These are phyloP conservation scores for Zosterops hypoxanthus DNA, from an alignment of 2,113 vertebrate species.

Conservation along the genomic window DNA sequence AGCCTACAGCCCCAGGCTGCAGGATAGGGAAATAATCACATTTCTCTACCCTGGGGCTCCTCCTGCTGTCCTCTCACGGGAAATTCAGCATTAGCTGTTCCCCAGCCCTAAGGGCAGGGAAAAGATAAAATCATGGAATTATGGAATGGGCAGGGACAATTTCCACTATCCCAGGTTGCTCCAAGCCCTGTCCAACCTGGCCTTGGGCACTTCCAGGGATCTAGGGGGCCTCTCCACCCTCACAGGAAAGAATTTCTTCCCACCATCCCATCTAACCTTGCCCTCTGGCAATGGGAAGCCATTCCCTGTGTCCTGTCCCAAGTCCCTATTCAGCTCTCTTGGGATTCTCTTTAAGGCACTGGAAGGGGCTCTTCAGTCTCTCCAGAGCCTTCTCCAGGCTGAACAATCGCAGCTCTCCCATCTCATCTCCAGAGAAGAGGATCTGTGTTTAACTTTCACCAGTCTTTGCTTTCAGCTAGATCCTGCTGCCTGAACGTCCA, in stretches of 20 bases:
- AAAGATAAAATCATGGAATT: background rate
- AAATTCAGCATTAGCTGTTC: fast-evolving
- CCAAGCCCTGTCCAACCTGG: fast-evolving
- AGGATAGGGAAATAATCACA: fast-evolving
- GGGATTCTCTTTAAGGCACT: background rate
- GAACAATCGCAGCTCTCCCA: background rate
- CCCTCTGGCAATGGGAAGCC: background rate
- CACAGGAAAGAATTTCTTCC: fast-evolving
- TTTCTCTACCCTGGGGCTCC: constrained; percentile 33
- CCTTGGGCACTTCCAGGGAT: background rate
- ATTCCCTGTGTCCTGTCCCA: fast-evolving
- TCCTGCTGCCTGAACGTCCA: fast-evolving
- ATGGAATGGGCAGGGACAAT: background rate
- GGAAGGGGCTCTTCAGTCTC: background rate
- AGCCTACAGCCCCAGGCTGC: fast-evolving
- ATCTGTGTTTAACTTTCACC: background rate
- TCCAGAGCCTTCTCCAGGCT: background rate
- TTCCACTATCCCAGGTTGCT: background rate
- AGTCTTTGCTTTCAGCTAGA: fast-evolving
- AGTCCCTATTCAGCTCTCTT: background rate
- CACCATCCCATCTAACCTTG: too few species aligned
- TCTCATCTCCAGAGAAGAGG: background rate
- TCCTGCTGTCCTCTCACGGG: background rate
- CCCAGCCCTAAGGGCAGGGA: fast-evolving
- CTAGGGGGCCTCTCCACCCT: fast-evolving